Evolutionary conservation across 1,140 invertebrate species (phyloP), one percentile per base, ranked within the genome.

Genomic region (Bombyx mori): DNA sequence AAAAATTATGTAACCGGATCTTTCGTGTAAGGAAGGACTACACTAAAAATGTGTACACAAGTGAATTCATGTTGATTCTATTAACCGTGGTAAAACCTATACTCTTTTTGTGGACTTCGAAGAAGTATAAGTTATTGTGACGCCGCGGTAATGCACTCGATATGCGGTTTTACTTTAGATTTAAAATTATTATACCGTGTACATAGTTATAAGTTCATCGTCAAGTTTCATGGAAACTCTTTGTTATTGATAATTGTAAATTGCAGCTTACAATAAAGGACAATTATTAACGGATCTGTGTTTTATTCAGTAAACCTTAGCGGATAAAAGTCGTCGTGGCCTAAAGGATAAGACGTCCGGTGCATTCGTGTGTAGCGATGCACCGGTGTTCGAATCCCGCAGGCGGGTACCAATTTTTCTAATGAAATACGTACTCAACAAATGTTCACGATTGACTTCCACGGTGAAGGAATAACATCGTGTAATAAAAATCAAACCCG

Each of bases 171-270:
- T 63, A 52, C 42, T 18, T 50, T 71, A 57, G 66, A 60, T 45
- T 66, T 66, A 60, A 35, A 35, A 35, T 35, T 35, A 35, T 35
- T 3, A 35, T 35, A 35, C 26, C 26, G 46, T 82, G 77, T 82
- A 79, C 66, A 82, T 79, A 77, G 63, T 65, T 70, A 58, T 77
- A 75, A 64, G 63, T 67, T 54, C 65, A 75, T 53, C 64, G 69
- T 67, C 66, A 73, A 76, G 77, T 81, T 81, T 85, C 77, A 69
- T 75, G 75, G 79, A 85, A 85, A 85, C 78, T 77, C 69, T 65
- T 70, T 81, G 70, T 81, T 81, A 70, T 77, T 85, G 78, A 81
- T 68, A 75, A 73, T 77, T 84, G 75, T 82, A 82, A 85, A 75
- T 69, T 74, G 66, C 73, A 77, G 79, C 79, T 82, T 80, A 71